Base-by-base conservation (phyloP, 2,113 vertebrate species). In the Garra rufa region DNA sequence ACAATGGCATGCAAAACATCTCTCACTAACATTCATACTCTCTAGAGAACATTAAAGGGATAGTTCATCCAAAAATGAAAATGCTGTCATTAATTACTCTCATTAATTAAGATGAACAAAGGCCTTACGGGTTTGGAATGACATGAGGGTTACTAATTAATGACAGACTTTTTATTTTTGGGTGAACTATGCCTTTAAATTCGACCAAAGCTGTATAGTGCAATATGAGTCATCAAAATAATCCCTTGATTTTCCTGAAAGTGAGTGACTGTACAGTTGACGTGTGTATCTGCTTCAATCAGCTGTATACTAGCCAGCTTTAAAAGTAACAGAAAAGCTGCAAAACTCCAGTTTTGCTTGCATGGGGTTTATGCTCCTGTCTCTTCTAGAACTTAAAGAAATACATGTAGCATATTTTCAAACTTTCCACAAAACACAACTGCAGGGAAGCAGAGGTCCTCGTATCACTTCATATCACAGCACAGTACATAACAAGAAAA, bases 401-500 rank as follows among this genome's bases (percentile, higher is more conserved):
- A 43, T 17, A 63, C 3, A 61, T 43, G 38, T 17, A 26, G 6
- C 76, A 61, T 44, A 43, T 28, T 78, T 78, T 41, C n/a, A 61
- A 43, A 17, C 55, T 59, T 78, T 73, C 14, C 38, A 28, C n/a
- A 17, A 43, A 78, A 57, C 1, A 19, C 55, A 79, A 44, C 15
- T 11, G 9, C n/a, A 55, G 61, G 41, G 7, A n/a, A 78, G 38
- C 52, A 61, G 2, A 14, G 30, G 26, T 41, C 69, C 2, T 44
- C 21, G 3, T 30, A 26, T 75, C 43, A 50, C 44, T 48, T 48
- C 43, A 67, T 67, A 78, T 61, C 75, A 57, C 19, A 79, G n/a
- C 19, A 24, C 19, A 44, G 38, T 15, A 44, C 38, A 79, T 79
- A 79, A 79, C n/a, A 44, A 61, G 38, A 79, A 43, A 61, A 63